Conservation (phyloP, 2,888 invertebrate species). For the Candidula unifasciata region DNA sequence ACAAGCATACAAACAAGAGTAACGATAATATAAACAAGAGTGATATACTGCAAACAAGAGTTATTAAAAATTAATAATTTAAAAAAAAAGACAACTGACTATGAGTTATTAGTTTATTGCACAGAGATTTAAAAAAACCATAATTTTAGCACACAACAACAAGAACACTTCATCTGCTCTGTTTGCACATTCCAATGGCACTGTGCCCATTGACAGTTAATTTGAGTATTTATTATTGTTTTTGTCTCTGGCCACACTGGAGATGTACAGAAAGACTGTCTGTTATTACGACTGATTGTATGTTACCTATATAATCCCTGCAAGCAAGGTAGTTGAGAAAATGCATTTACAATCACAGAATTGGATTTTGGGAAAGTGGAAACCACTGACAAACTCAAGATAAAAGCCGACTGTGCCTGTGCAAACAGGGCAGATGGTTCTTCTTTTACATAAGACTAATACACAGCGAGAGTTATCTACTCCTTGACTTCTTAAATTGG, state of each 20-base stretch:
- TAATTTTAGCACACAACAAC: constrained; percentile 43
- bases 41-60: constrained; percentile 10
- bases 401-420: not conserved
- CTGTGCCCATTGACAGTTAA: not conserved
- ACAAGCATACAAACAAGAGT: not conserved
- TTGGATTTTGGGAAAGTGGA: not conserved
- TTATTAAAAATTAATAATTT: not conserved
- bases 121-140: constrained; percentile 49
- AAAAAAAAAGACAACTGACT: constrained; percentile 26
- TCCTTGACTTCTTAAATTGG: too few species aligned
- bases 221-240: too few species aligned
- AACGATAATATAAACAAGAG: not conserved
- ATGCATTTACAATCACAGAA: not conserved
- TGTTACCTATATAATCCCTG: too few species aligned
- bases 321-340: not conserved
- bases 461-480: not conserved
- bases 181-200: constrained; percentile 16
- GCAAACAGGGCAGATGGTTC: not conserved
- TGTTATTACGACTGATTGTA: too few species aligned
- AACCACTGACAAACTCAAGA: not conserved
- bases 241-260: too few species aligned
- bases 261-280: too few species aligned
- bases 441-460: not conserved
- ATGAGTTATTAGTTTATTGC: constrained; percentile 50
- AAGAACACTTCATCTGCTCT: not conserved